These are phyloP conservation scores for Lacanobia wlatinum DNA, from an alignment of 2,888 invertebrate genomes.

Conservation along the genomic window DNA sequence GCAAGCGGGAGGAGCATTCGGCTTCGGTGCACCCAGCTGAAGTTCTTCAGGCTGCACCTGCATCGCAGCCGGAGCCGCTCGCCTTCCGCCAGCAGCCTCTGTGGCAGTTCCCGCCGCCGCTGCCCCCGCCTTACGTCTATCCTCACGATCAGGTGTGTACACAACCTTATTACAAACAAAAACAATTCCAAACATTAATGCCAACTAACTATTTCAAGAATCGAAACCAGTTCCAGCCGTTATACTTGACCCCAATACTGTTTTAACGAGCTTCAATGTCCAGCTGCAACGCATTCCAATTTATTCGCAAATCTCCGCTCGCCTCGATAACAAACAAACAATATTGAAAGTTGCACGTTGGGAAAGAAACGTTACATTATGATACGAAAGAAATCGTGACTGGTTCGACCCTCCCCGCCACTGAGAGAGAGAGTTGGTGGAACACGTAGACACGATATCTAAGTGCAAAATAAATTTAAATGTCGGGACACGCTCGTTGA, in stretches of 20 bases:
- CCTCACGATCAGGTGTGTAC: conserved; percentile 94
- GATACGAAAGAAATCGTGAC: conserved; percentile 86
- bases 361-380: conserved; percentile 77
- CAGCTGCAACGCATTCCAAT: conserved; percentile 74
- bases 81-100: conserved; percentile 93
- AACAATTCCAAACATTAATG: conserved; percentile 55
- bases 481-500: conserved; percentile 88
- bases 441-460: conserved; percentile 82
- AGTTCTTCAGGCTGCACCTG: conserved; percentile 91
- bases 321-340: conserved; percentile 73
- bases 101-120: conserved; percentile 96
- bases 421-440: conserved; percentile 84
- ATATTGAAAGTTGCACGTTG: conserved; percentile 80
- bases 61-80: conserved; percentile 89
- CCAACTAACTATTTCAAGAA: conserved; percentile 75
- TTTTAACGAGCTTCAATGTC: conserved; percentile 75
- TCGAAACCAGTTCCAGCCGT: conserved; percentile 79
- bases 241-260: conserved; percentile 86
- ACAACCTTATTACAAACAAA: conserved; percentile 58
- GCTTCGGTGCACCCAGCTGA: conserved; percentile 93
- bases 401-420: conserved; percentile 86
- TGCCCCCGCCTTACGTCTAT: conserved; percentile 94
- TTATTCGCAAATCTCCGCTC: conserved; percentile 66
- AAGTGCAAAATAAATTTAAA: conserved; percentile 89
- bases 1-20: conserved; percentile 95